phyloP scores from a whole-genome alignment of 2,113 vertebrate genomes.

The Ciconia stormi region DNA sequence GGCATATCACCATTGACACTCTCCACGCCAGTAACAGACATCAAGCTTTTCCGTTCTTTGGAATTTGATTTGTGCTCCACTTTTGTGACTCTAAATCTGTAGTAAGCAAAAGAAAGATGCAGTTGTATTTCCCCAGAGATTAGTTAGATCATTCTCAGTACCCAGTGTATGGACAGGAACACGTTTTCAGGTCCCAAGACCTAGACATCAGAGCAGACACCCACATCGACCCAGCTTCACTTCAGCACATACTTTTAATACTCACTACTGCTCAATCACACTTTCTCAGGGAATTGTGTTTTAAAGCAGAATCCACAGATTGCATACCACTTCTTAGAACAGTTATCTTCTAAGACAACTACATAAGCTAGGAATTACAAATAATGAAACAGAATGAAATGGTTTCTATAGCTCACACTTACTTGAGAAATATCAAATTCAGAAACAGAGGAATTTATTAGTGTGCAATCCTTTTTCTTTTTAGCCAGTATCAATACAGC shows the following conservation, averaged over 20 bases:
- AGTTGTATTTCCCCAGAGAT: neutral
- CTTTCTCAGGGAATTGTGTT: neutral
- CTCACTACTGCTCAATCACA: neutral
- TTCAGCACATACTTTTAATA: neutral
- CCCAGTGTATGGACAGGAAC: neutral
- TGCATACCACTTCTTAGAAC: neutral
- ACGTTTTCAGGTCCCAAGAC: neutral
- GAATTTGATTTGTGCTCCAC: conserved; percentile 81
- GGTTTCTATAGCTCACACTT: neutral
- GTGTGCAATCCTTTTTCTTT: neutral
- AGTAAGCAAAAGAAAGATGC: neutral
- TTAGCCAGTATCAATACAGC: neutral
- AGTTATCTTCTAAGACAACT: neutral
- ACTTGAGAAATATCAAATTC: neutral
- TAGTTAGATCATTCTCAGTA: neutral
- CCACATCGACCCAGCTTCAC: rapidly evolving
- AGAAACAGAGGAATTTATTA: neutral
- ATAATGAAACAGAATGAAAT: neutral
- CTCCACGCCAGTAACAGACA: conserved; percentile 63
- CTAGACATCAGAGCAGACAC: neutral
- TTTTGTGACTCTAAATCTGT: conserved; percentile 93
- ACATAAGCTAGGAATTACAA: neutral
- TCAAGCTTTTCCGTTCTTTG: conserved; percentile 83
- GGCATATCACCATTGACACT: conserved; percentile 79
- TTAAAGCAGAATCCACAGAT: neutral